Base-by-base conservation (phyloP, 2,888 invertebrate species). In the Beris chalybata region DNA sequence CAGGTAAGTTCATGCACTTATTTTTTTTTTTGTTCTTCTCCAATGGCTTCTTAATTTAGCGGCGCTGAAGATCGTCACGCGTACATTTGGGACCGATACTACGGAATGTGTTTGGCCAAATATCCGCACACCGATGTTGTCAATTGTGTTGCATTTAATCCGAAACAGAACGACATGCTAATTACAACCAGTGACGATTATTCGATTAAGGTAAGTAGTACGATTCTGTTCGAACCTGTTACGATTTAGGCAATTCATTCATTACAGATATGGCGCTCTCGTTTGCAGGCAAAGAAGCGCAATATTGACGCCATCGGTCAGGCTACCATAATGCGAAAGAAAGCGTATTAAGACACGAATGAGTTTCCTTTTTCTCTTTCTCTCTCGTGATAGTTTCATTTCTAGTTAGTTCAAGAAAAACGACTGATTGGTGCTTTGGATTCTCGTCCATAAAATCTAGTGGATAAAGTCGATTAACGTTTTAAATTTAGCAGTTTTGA, bases 111-210 rank as follows among this genome's bases (percentile, higher is more conserved):
- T 74, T 79, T 93, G 68, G 87, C 87, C 0, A 89, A 89, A 74
- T 88, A 88, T 72, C 89, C 89, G 4, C 93, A 93, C 76, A 79
- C 80, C 0, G 91, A 92, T 78, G 91, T 92, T 7, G 93, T 93
- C 0, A 93, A 92, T 80, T 89, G 90, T 22, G 92, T 93, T 1
- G 92, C 93, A 3, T 92, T 93, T 76, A 92, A 92, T 81, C 91
- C 92, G 0, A 82, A 83, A 68, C 89, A 93, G 80, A 85, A 89
- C 0, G 89, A 91, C 80, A 90, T 92, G 87, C 81, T 93, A 38
- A 88, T 93, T 6, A 91, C 92, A 5, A 90, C 90, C 9, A 91
- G 92, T 65, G 93, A 93, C 77, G 93, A 93, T 79, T 85, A 85
- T 74, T 86, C 86, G 5, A 86, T 93, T 59, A 92, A 92, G 82